These are phyloP conservation scores for Micropoecilia bifurca DNA, from an alignment of 2,797 vertebrate genomes.

Conservation along the genomic window DNA sequence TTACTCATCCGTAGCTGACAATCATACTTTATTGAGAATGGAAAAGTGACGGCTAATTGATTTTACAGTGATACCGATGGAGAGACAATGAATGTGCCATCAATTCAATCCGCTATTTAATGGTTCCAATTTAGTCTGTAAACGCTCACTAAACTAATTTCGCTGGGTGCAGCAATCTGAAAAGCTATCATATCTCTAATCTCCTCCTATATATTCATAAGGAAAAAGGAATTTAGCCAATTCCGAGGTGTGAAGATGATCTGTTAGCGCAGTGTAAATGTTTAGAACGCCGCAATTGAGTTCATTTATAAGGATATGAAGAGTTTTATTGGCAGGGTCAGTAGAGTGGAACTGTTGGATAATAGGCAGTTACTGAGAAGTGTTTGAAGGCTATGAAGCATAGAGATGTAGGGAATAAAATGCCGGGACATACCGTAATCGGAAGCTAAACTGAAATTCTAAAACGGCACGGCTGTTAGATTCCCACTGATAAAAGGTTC, in stretches of 20 bases:
- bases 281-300: conserved; percentile 99
- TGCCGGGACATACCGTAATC: conserved; percentile 99
- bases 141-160: conserved; percentile 99
- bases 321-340: conserved; percentile 99
- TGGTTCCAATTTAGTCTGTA: conserved; percentile 99
- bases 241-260: conserved; percentile 99
- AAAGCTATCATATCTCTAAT: conserved; percentile 99
- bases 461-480: conserved; percentile 87
- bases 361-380: conserved; percentile 99
- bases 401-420: conserved; percentile 99
- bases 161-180: conserved; percentile 99
- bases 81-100: conserved; percentile 99
- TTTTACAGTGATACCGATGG: conserved; percentile 99
- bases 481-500: conserved; percentile 88
- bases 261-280: conserved; percentile 99
- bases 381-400: conserved; percentile 96
- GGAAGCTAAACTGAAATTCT: conserved; percentile 98
- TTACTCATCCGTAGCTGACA: conserved; percentile 93
- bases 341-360: conserved; percentile 98
- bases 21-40: conserved; percentile 99
- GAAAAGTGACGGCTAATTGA: conserved; percentile 99
- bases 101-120: conserved; percentile 99
- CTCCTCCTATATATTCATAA: conserved; percentile 99
- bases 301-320: conserved; percentile 99
- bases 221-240: conserved; percentile 99